These are phyloP conservation scores for Phalangium opilio DNA, from an alignment of 2,888 invertebrate genomes.

Conservation along the genomic window DNA sequence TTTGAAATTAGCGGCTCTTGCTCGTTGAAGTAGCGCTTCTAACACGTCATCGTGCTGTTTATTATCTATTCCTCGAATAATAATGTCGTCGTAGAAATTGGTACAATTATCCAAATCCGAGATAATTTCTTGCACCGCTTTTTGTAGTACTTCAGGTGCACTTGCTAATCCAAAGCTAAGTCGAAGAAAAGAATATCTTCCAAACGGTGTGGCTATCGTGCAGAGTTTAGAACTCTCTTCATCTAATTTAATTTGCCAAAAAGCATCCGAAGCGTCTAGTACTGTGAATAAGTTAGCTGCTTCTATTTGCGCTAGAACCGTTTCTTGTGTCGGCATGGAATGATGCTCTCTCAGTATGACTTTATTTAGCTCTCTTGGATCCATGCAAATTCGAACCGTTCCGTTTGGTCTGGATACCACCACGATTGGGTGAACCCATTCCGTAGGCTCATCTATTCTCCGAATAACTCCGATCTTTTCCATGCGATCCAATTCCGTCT, in stretches of 20 bases:
- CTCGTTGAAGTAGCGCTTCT: constrained; percentile 2
- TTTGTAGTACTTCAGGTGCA: constrained; percentile 27
- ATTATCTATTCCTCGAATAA: no score
- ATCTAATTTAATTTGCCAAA: constrained; percentile 27
- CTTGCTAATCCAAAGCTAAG: constrained; percentile 26
- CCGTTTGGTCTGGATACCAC: constrained; percentile 24
- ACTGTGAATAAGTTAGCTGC: constrained; percentile 22
- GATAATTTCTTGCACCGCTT: constrained; percentile 6
- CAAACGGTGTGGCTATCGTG: constrained; percentile 28
- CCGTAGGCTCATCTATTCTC: constrained; percentile 1
- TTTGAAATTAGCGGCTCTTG: not conserved
- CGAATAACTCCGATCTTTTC: constrained; percentile 4
- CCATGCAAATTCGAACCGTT: constrained; percentile 25
- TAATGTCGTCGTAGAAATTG: no score
- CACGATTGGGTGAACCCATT: constrained; percentile 22
- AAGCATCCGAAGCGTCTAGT: constrained; percentile 26
- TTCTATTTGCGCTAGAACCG: no score
- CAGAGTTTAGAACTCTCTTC: constrained; percentile 24
- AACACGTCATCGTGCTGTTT: constrained; percentile 3
- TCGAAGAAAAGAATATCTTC: no score
- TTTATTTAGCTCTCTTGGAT: constrained; percentile 25
- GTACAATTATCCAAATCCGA: not conserved
- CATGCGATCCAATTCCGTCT: not conserved
- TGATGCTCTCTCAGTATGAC: constrained; percentile 20
- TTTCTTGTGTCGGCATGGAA: no score